Conservation (phyloP, 2,113 vertebrate species). For the Symphodus melops region DNA sequence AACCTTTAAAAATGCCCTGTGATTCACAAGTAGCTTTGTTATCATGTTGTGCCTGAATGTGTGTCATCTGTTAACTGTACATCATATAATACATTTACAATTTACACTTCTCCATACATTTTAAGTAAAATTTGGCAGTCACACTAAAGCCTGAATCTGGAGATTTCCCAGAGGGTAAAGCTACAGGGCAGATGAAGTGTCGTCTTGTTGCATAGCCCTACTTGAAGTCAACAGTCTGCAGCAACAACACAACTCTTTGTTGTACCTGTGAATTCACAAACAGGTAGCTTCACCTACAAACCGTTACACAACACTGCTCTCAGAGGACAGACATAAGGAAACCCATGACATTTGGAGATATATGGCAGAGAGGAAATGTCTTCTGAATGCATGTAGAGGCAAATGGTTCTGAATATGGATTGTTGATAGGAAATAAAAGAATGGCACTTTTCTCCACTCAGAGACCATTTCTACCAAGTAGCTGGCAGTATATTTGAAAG, state of each 20-base stretch:
- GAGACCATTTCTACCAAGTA: constrained; percentile 39
- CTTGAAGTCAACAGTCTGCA: constrained; percentile 77
- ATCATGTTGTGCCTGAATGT: constrained; percentile 46
- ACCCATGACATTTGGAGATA: constrained; percentile 29
- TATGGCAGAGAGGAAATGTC: constrained; percentile 43
- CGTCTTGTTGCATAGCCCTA: constrained; percentile 92
- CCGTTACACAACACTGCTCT: constrained; percentile 46
- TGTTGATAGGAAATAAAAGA: constrained; percentile 34
- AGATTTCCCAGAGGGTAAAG: constrained; percentile 82
- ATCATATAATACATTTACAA: constrained; percentile 56
- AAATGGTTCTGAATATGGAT: constrained; percentile 23
- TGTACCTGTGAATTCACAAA: constrained; percentile 34
- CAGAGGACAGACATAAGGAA: constrained; percentile 38
- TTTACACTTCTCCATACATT: constrained; percentile 56
- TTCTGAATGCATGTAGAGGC: constrained; percentile 41
- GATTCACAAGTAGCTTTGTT: constrained; percentile 43
- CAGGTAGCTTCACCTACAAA: constrained; percentile 30
- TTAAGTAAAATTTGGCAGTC: constrained; percentile 87
- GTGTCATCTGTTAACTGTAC: constrained; percentile 63
- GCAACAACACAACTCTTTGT: constrained; percentile 68
- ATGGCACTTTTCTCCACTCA: constrained; percentile 73
- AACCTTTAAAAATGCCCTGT: constrained; percentile 48
- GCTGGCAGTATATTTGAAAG: constrained; percentile 73
- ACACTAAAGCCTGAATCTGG: constrained; percentile 86
- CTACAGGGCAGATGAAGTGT: constrained; percentile 85